Conservation (phyloP, 2,797 vertebrate genomes). For the Gila robusta region DNA sequence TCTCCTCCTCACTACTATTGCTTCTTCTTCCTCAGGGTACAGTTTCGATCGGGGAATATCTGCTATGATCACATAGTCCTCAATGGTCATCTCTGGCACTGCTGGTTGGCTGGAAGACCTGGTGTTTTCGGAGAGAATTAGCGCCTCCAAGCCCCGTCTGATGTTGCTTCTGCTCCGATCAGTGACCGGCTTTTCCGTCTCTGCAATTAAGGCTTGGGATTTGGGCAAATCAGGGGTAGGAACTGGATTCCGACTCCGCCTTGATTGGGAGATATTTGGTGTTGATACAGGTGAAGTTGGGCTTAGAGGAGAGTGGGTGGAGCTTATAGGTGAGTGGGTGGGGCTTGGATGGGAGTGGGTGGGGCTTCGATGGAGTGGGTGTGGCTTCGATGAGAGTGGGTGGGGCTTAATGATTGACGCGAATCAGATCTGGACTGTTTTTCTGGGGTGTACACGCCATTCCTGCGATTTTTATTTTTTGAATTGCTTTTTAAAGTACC, state of each 20-base stretch:
- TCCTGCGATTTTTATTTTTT: constrained; percentile 40
- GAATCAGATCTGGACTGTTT: constrained; percentile 47
- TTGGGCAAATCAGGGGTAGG: constrained; percentile 45
- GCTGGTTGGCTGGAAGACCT: constrained; percentile 67
- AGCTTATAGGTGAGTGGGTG: constrained; percentile 54
- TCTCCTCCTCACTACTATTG: constrained; percentile 69
- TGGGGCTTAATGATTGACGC: constrained; percentile 73
- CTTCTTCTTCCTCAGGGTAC: constrained; percentile 74
- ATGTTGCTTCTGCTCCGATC: constrained; percentile 76
- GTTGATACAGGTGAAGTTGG: constrained; percentile 62
- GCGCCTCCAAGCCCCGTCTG: constrained; percentile 75
- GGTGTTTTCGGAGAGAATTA: constrained; percentile 72
- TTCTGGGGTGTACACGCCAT: constrained; percentile 41
- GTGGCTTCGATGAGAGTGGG: constrained; percentile 72
- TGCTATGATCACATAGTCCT: constrained; percentile 90
- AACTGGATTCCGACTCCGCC: constrained; percentile 54
- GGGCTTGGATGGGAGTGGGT: constrained; percentile 69
- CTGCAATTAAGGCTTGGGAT: constrained; percentile 58
- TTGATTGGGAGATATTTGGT: constrained; percentile 65
- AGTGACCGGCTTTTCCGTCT: constrained; percentile 57
- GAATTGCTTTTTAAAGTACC: constrained; percentile 34
- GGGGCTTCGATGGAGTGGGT: constrained; percentile 57
- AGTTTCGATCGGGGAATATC: constrained; percentile 88
- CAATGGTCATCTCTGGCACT: constrained; percentile 81
- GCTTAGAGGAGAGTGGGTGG: constrained; percentile 74